Evolutionary conservation across 2,888 invertebrate genomes (phyloP).

Genomic region (Pristionchus exspectatus): DNA sequence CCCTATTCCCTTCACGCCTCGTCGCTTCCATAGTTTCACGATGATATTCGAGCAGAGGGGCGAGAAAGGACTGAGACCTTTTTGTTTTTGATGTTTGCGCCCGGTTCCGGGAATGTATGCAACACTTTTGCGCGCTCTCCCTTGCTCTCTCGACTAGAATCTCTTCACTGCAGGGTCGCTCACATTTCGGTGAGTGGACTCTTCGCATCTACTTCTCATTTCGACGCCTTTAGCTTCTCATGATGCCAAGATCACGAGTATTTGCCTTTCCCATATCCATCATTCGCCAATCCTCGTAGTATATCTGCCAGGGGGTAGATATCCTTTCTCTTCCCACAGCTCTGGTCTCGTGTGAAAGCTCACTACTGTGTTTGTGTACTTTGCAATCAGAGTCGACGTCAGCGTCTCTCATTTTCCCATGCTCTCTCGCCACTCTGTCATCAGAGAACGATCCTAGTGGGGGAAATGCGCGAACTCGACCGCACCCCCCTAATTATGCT

Average conservation of each 20-base stretch:
- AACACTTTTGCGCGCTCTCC: neutral
- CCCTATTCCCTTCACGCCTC: neutral
- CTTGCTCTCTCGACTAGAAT: neutral
- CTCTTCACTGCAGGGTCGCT: neutral
- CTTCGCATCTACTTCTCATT: too few relatives aligned
- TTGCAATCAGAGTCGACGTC: neutral
- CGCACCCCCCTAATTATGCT: slow-evolving; percentile 43
- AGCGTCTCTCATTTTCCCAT: neutral
- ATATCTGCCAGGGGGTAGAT: neutral
- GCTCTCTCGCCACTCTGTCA: neutral
- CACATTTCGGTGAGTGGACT: neutral
- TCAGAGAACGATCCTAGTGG: neutral
- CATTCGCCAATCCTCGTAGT: neutral
- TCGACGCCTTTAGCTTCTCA: too few relatives aligned
- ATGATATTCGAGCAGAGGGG: slow-evolving; percentile 11
- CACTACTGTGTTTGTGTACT: neutral
- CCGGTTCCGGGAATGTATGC: neutral
- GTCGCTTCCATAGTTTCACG: neutral
- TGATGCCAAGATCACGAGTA: too few relatives aligned
- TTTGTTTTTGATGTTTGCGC: neutral
- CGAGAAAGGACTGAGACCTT: neutral
- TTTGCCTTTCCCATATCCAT: too few relatives aligned
- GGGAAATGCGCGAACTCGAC: neutral
- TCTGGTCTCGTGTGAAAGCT: slow-evolving; percentile 17
- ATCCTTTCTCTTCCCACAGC: neutral